A percentile compares a stretch with the other conserved stretches of the same genome.
phyloP scores from a whole-genome alignment of 2,113 vertebrate genomes.

The Hymenochirus boettgeri region DNA sequence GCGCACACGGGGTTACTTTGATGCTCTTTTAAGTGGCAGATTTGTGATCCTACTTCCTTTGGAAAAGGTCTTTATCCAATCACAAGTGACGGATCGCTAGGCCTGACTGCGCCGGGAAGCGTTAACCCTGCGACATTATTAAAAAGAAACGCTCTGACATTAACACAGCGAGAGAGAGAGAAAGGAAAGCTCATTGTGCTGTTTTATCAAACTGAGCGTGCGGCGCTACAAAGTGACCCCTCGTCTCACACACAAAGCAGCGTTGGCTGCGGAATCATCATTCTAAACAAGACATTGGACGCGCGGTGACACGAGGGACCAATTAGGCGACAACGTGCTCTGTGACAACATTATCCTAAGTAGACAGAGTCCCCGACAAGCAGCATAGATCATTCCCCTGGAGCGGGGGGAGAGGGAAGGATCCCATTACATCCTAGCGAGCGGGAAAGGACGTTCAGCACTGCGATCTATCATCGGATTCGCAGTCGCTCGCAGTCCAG shows the following conservation, averaged over 20 bases:
- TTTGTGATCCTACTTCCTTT: neutral
- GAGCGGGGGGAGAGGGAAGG: neutral
- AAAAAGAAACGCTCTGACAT: neutral
- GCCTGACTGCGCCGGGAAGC: neutral
- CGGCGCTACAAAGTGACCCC: slow-evolving; percentile 8
- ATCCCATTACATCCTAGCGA: slow-evolving; percentile 1
- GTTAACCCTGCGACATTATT: neutral
- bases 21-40: too few species aligned
- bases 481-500: neutral
- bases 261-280: neutral
- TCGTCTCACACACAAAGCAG: neutral
- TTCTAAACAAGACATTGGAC: slow-evolving; percentile 6
- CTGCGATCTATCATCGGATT: neutral
- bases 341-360: slow-evolving; percentile 18
- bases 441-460: neutral
- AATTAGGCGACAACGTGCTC: slow-evolving; percentile 1
- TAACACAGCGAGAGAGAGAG: neutral
- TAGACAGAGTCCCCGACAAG: neutral
- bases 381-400: neutral
- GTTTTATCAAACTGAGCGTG: slow-evolving; percentile 4
- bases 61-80: slow-evolving; percentile 7
- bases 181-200: neutral
- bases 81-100: neutral
- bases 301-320: neutral
- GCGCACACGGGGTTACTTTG: too few species aligned